phyloP scores from a whole-genome alignment of 2,797 vertebrate genomes.

The Rhabdomys pumilio region DNA sequence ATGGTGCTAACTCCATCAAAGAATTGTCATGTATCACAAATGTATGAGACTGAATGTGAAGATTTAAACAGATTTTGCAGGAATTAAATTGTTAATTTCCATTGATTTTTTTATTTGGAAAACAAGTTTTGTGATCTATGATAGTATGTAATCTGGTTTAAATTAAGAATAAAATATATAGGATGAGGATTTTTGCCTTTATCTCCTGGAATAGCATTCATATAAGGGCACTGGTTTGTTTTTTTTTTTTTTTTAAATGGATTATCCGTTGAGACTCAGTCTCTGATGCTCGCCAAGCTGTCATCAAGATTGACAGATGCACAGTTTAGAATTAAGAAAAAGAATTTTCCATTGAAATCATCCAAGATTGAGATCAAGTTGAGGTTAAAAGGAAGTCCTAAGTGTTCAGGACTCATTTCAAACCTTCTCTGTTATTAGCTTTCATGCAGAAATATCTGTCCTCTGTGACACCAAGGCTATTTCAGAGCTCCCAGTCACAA shows the following conservation, averaged over 20 bases:
- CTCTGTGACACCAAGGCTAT: conserved; percentile 71
- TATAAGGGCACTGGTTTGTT: conserved; percentile 29
- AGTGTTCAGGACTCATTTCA: conserved; percentile 76
- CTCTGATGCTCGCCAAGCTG: conserved; percentile 69
- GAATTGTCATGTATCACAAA: conserved; percentile 58
- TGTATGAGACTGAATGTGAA: conserved; percentile 55
- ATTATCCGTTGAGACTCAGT: conserved; percentile 81
- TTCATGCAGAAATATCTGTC: conserved; percentile 78
- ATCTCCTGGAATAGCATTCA: conserved; percentile 75
- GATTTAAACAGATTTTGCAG: conserved; percentile 5
- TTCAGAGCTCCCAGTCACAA: conserved; percentile 68
- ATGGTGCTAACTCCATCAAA: conserved; percentile 48
- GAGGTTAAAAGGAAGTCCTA: conserved; percentile 80
- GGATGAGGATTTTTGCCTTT: conserved; percentile 75
- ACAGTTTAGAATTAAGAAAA: conserved; percentile 57
- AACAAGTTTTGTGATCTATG: conserved; percentile 65
- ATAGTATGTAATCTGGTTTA: conserved; percentile 35
- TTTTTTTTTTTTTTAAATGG: conserved; percentile 58
- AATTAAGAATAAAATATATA: conserved; percentile 79
- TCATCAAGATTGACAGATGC: conserved; percentile 82
- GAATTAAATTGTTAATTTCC: conserved; percentile 75
- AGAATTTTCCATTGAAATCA: conserved; percentile 78
- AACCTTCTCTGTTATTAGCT: conserved; percentile 70
- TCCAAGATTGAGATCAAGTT: conserved; percentile 66
- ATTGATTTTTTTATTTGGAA: conserved; percentile 79